Base-by-base conservation (phyloP, 2,888 invertebrate genomes). In the Cyrtodaria siliqua region DNA sequence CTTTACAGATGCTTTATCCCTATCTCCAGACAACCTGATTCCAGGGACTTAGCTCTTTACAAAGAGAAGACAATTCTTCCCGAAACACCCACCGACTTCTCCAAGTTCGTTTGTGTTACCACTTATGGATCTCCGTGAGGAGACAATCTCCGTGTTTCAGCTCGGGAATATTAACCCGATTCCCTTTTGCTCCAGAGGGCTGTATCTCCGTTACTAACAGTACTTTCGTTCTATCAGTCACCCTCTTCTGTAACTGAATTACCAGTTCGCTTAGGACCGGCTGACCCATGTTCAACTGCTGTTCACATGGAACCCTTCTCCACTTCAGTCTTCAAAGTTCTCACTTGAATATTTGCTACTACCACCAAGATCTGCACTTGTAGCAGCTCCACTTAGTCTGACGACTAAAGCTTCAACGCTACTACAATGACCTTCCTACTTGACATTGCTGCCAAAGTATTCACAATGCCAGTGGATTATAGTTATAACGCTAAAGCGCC, bases 311-410 rank as follows among this genome's bases (percentile, higher is more conserved):
- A 95, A 95, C 93, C 93, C 93, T 93, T 93, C 93, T 93, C 93
- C 44, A 44, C 44, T 92, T 92, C 93, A 91, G 92, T 88, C 95
- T 94, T 67, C 73, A 62, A 57, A 52, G 92, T 88, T 95, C 94
- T 95, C 95, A 93, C 94, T 95, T 93, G 95, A 95, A 94, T 95
- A 95, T 95, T 95, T 95, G 95, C 95, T 95, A 95, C 95, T 95
- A 95, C 94, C 94, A 95, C 95, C 95, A 95, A 95, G 95, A 95
- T 95, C 93, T 93, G 93, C 93, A 92, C 93, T 89, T 83, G 92
- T 82, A 92, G 92, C 91, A 87, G 93, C 93, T 93, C 93, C 92
- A 94, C 93, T 92, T 93, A 92, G 92, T 92, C 93, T 93, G 93
- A 92, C 94, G 94, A 94, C 94, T 94, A 93, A 94, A 93, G 94